A percentile compares a stretch with the other conserved stretches of the same genome.
These are phyloP conservation scores for Verasper variegatus DNA, from an alignment of 2,113 vertebrate genomes.

Conservation along the genomic window DNA sequence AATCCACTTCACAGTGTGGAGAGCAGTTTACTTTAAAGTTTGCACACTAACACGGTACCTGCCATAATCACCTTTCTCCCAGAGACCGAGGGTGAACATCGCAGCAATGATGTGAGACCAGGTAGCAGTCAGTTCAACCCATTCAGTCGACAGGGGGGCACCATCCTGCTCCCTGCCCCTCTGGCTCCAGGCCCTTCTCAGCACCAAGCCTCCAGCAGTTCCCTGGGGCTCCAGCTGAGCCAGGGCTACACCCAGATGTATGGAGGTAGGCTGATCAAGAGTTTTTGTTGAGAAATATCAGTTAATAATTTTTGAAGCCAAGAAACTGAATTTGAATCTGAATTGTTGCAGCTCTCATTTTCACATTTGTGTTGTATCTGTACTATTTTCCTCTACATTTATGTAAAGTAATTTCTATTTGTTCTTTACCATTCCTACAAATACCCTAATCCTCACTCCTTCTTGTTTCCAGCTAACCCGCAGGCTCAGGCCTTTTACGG, in stretches of 20 bases:
- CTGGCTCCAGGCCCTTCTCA: neutral
- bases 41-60: neutral
- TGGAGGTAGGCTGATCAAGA: slow-evolving; percentile 77
- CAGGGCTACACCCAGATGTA: slow-evolving; percentile 66
- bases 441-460: neutral
- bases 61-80: neutral
- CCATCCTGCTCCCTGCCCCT: slow-evolving; percentile 64
- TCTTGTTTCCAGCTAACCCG: slow-evolving; percentile 57
- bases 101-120: neutral
- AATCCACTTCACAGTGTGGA: too few species aligned
- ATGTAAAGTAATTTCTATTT: neutral
- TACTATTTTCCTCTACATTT: neutral
- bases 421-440: neutral
- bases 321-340: neutral
- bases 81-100: slow-evolving; percentile 49
- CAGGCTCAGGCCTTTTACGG: slow-evolving; percentile 79
- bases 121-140: slow-evolving; percentile 49
- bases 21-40: too few species aligned
- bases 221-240: slow-evolving; percentile 67
- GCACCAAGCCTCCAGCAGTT: slow-evolving; percentile 18
- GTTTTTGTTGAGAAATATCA: neutral
- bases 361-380: neutral
- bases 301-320: neutral
- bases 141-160: slow-evolving; percentile 51
- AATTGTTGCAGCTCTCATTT: neutral